Evolutionary conservation across 2,113 vertebrate species (phyloP).

Genomic region (Boulengeromyrus knoepffleri): DNA sequence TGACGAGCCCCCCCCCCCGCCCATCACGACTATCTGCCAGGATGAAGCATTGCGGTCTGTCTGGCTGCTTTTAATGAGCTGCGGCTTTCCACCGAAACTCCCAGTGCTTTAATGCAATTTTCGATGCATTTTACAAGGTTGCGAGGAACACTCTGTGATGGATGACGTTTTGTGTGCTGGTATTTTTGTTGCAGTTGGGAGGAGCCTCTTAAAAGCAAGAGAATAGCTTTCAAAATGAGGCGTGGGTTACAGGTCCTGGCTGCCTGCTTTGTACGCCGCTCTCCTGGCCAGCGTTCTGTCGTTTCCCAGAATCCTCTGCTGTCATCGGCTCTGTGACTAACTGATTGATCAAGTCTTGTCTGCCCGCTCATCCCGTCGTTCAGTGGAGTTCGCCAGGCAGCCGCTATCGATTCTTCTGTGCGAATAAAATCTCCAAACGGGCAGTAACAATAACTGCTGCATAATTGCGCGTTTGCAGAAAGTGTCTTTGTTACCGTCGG

Average conservation of each 20-base stretch:
- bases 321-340: constrained; percentile 24
- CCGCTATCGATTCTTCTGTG: constrained; percentile 30
- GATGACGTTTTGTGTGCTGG: background rate
- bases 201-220: background rate
- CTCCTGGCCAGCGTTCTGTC: background rate
- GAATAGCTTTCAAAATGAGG: background rate
- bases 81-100: constrained; percentile 26
- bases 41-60: constrained; percentile 37
- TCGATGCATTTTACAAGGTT: constrained; percentile 38
- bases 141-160: constrained; percentile 23
- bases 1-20: constrained; percentile 10
- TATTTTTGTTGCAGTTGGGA: background rate
- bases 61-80: constrained; percentile 30
- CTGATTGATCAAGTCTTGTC: constrained; percentile 20
- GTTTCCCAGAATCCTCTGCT: constrained; percentile 3
- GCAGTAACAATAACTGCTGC: constrained; percentile 20
- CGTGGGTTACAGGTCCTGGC: background rate
- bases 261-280: background rate
- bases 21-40: constrained; percentile 30
- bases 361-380: constrained; percentile 2
- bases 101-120: constrained; percentile 29
- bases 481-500: constrained; percentile 16
- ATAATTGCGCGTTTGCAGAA: constrained; percentile 14
- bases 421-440: constrained; percentile 22
- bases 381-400: constrained; percentile 14